Conservation (phyloP, 2,113 vertebrate species). For the Podiceps cristatus region DNA sequence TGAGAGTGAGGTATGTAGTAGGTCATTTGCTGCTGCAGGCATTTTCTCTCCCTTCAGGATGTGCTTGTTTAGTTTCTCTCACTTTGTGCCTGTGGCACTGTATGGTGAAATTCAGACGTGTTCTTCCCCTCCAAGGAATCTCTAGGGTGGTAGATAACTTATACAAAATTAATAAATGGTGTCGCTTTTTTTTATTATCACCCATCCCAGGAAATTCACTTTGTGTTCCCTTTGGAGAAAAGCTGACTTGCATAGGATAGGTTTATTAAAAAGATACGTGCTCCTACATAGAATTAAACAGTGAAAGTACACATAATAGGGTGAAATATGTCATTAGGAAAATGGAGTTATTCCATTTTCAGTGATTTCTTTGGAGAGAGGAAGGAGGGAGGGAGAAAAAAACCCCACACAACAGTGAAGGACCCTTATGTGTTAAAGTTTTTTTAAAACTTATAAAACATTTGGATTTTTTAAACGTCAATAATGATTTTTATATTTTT, state of each 20-base stretch:
- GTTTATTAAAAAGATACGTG: not conserved
- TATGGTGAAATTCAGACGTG: slow-evolving; percentile 84
- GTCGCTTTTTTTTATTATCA: slow-evolving; percentile 74
- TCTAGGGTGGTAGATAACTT: slow-evolving; percentile 72
- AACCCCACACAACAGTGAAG: not conserved
- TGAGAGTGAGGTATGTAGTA: slow-evolving; percentile 77
- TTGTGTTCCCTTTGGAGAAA: slow-evolving; percentile 31
- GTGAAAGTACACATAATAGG: not conserved
- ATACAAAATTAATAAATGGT: slow-evolving; percentile 80
- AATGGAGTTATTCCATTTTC: not conserved
- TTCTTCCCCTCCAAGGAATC: slow-evolving; percentile 83
- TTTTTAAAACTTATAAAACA: not conserved
- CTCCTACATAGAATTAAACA: not conserved
- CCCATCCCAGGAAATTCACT: slow-evolving; percentile 60
- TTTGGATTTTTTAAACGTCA: not conserved
- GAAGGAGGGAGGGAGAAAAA: not conserved
- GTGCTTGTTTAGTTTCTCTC: slow-evolving; percentile 90
- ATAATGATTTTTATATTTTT: not conserved
- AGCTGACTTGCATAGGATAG: not conserved
- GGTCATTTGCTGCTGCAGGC: slow-evolving; percentile 85
- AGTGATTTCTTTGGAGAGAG: not conserved
- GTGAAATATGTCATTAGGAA: not conserved
- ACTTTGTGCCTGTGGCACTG: slow-evolving; percentile 85
- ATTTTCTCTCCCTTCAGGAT: slow-evolving; percentile 82
- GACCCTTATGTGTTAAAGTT: not conserved